Percentiles rank a stretch among this genome's conserved stretches.
Evolutionary conservation across 2,888 invertebrate genomes (phyloP).

Genomic region (Agrotis puta): DNA sequence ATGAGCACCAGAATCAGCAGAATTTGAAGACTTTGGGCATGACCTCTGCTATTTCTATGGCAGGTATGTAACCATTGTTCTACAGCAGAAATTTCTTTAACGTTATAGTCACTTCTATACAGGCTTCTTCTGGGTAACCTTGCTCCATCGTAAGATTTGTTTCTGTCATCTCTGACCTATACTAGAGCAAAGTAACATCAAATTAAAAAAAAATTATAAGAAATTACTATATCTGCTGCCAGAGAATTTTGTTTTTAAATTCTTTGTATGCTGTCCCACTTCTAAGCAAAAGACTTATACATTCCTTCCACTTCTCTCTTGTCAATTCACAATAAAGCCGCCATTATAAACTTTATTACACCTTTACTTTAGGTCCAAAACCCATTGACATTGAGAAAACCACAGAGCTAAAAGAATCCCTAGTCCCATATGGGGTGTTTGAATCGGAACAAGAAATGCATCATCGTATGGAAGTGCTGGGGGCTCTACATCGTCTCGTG

Average conservation of each 20-base stretch:
- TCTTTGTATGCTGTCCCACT: no score
- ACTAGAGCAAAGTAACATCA: no score
- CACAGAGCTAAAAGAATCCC: constrained; percentile 94
- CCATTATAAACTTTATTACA: not conserved
- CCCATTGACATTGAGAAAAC: constrained; percentile 94
- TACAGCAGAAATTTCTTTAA: not conserved
- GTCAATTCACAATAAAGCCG: no score
- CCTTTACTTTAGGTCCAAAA: constrained; percentile 92
- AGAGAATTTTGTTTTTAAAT: not conserved
- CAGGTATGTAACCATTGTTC: constrained; percentile 89
- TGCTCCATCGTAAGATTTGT: no score
- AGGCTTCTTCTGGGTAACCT: no score
- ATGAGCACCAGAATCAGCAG: constrained; percentile 89
- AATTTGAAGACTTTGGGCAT: constrained; percentile 95
- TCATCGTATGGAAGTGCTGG: constrained; percentile 96
- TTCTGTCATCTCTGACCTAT: no score
- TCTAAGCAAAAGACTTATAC: no score
- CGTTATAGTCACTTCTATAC: no score
- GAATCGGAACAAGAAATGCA: constrained; percentile 97
- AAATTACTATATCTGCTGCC: not conserved
- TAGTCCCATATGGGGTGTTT: constrained; percentile 96
- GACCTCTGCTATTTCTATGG: constrained; percentile 98
- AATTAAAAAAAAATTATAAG: not conserved
- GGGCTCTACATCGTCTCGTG: constrained; percentile 97
- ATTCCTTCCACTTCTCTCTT: no score